Percentiles rank a stretch among this genome's conserved stretches.
phyloP scores from a whole-genome alignment of 2,113 vertebrate genomes.

The Macrotus californicus region DNA sequence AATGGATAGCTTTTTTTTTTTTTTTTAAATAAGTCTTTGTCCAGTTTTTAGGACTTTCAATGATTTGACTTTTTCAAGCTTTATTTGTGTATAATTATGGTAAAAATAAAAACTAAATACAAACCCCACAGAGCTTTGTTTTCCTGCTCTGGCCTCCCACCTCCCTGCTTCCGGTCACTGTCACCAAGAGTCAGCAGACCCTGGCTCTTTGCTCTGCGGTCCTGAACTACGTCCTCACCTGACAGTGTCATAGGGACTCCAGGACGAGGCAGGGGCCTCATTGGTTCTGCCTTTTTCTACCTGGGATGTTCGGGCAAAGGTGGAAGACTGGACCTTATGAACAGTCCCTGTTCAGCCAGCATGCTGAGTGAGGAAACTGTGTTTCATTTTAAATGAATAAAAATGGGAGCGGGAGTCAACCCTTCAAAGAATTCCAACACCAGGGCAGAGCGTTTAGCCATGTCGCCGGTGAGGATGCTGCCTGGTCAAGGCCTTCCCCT shows the following conservation, averaged over 20 bases:
- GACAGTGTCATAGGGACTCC: too few species aligned
- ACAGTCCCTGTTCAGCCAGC: background rate
- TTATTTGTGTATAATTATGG: background rate
- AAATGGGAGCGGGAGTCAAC: background rate
- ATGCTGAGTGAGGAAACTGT: background rate
- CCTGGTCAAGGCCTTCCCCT: background rate
- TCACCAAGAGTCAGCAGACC: too few species aligned
- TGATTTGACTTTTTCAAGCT: background rate
- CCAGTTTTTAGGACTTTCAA: background rate
- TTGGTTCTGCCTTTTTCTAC: too few species aligned
- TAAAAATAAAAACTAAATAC: background rate
- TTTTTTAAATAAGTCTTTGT: background rate
- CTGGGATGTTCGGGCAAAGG: too few species aligned
- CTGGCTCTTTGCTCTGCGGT: background rate
- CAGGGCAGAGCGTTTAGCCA: too few species aligned
- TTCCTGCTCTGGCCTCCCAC: background rate
- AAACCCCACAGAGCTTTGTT: background rate
- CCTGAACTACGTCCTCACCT: accelerated
- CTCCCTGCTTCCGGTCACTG: too few species aligned
- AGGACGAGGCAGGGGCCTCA: background rate
- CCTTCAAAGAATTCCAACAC: background rate
- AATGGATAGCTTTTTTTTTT: background rate
- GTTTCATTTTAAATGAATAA: background rate
- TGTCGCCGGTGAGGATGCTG: background rate
- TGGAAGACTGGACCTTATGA: background rate